phyloP scores from a whole-genome alignment of 1,140 invertebrate genomes.

The Manduca sexta region DNA sequence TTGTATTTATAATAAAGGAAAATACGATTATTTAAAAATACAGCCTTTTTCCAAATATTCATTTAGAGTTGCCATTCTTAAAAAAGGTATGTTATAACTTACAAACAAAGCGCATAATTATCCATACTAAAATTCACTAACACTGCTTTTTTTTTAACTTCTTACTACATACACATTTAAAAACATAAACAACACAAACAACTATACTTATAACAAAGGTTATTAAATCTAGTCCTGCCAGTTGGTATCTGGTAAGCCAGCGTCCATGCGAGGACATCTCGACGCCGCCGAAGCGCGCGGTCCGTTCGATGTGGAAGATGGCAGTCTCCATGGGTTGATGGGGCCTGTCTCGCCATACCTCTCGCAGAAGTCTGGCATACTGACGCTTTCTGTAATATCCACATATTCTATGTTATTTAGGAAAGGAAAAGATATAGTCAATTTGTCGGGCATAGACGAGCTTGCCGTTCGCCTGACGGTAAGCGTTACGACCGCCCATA shows the following conservation, averaged over 20 bases:
- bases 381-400: constrained; percentile 24
- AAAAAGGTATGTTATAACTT: background rate
- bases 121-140: background rate
- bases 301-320: constrained; percentile 75
- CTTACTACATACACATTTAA: background rate
- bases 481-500: no score
- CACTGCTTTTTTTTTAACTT: constrained; percentile 1
- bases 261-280: constrained; percentile 59
- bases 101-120: background rate
- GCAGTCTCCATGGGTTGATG: constrained; percentile 64
- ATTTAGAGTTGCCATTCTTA: background rate
- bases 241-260: constrained; percentile 9
- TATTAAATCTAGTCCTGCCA: constrained; percentile 16
- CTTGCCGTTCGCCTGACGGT: no score
- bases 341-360: constrained; percentile 67
- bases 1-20: no score
- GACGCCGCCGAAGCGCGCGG: constrained; percentile 63
- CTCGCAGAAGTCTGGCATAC: constrained; percentile 41
- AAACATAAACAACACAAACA: background rate
- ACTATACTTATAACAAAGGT: background rate
- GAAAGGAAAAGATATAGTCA: no score
- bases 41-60: no score
- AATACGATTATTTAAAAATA: no score
- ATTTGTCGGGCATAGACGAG: no score
- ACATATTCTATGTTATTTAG: no score